Conservation (phyloP, 2,113 vertebrate species). For the Gambusia affinis region DNA sequence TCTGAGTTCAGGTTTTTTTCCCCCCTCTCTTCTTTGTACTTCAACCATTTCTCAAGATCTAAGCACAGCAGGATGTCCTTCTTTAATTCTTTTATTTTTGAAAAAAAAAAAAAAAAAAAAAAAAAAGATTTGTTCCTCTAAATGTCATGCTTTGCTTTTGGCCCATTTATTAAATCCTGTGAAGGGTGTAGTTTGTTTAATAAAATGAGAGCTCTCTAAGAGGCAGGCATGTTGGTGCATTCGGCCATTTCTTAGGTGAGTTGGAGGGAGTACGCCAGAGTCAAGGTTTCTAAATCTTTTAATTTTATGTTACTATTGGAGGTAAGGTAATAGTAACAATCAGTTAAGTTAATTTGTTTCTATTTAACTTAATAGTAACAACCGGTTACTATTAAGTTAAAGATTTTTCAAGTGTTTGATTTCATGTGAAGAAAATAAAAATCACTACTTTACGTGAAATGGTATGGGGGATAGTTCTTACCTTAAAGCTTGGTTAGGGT, state of each 20-base stretch:
- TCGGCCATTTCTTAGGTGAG: slow-evolving; percentile 21
- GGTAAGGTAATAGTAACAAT: no score
- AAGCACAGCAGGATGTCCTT: slow-evolving; percentile 39
- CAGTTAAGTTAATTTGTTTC: no score
- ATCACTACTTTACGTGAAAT: not conserved
- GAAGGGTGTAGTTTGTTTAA: slow-evolving; percentile 41
- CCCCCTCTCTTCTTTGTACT: slow-evolving; percentile 31
- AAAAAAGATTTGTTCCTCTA: slow-evolving; percentile 36
- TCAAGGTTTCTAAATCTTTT: not conserved
- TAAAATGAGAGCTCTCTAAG: slow-evolving; percentile 30
- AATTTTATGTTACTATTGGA: not conserved
- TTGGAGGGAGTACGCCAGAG: slow-evolving; percentile 25
- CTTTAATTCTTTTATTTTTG: slow-evolving; percentile 32
- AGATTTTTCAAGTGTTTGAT: not conserved
- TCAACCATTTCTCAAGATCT: slow-evolving; percentile 41
- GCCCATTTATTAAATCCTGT: slow-evolving; percentile 45
- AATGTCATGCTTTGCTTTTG: slow-evolving; percentile 43
- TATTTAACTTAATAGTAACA: not conserved
- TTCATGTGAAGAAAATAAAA: not conserved
- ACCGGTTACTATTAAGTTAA: not conserved
- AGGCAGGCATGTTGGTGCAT: slow-evolving; percentile 35
- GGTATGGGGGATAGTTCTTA: not conserved
- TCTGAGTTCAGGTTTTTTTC: slow-evolving; percentile 44
- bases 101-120: slow-evolving; percentile 1
- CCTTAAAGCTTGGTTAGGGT: not conserved